These are phyloP conservation scores for Drosophila lacicola DNA, from an alignment of 2,888 invertebrate genomes.

Conservation along the genomic window DNA sequence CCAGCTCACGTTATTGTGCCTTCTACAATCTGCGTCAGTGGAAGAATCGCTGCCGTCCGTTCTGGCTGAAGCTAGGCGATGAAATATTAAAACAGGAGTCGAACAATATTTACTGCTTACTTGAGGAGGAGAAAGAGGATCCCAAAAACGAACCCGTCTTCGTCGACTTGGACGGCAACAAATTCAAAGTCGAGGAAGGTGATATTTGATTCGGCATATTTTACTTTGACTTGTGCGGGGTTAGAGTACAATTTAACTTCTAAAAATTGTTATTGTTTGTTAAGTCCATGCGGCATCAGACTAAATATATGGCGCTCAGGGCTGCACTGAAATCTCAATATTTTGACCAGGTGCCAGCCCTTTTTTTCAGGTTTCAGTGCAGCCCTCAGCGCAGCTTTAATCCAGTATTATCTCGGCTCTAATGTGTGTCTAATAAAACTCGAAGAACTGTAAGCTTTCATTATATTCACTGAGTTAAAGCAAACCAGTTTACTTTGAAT, in stretches of 20 bases:
- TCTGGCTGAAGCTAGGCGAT: constrained; percentile 66
- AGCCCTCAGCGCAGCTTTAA: constrained; percentile 26
- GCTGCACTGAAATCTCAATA: constrained; percentile 13
- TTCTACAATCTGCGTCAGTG: constrained; percentile 73
- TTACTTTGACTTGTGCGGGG: background rate
- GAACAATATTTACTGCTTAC: constrained; percentile 63
- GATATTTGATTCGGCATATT: constrained; percentile 33
- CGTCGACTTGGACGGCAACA: constrained; percentile 30
- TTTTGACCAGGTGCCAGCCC: no score
- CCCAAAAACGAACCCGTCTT: constrained; percentile 28
- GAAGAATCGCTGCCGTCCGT: constrained; percentile 76
- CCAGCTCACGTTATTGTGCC: constrained; percentile 58
- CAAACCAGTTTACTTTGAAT: background rate
- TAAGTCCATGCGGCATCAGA: background rate
- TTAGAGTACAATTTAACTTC: background rate
- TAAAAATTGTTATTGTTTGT: constrained; percentile 28
- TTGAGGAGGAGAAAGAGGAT: constrained; percentile 65
- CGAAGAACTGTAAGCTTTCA: background rate
- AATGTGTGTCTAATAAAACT: constrained; percentile 3
- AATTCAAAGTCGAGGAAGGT: constrained; percentile 58
- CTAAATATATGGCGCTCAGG: constrained; percentile 4
- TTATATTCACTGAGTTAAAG: background rate
- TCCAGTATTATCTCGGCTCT: background rate
- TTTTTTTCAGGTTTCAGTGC: constrained; percentile 3
- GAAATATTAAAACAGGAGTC: constrained; percentile 65